Base-by-base conservation (phyloP, 2,113 vertebrate species). In the Myxocyprinus asiaticus region DNA sequence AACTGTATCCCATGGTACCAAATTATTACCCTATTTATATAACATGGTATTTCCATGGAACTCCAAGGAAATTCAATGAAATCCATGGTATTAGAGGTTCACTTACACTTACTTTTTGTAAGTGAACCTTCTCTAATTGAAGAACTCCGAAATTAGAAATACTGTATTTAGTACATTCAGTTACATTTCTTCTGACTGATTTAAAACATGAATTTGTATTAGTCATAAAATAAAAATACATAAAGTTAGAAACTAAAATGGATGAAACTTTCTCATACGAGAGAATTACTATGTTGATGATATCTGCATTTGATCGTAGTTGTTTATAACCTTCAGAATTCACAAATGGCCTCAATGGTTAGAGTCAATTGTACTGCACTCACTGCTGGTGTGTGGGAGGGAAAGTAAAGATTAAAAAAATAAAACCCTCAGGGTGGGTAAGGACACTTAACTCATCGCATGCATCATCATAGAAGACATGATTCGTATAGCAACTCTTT, bases 391-490 rank as follows among this genome's bases (percentile, higher is more conserved):
- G 88, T 84, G 88, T 84, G 86, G 86, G 85, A 44, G 84, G 85
- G 47, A 14, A 8, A 83, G 83, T 81, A 82, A 87, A 81, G 85
- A 88, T 88, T 82, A 86, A 82, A 85, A 83, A 85, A 82, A 90
- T 66, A 87, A 83, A 74, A 84, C 86, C 84, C 85, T 86, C 76
- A 86, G 90, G 87, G 87, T 88, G 90, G 88, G 89, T 92, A 94
- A 93, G 92, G 93, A 93, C 92, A 94, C 93, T 93, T 94, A 91
- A 92, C 86, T 91, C 87, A 90, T 92, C 89, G 85, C 91, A 92
- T 92, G 90, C 91, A 92, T 90, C 82, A 87, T 88, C 90, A 88
- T 86, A 83, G 82, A 90, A 86, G 84, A 88, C 89, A 86, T 88
- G 83, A 86, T 80, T 89, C 85, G 81, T 84, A 82, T 83, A 86